A percentile compares a stretch with the other conserved stretches of the same genome.
phyloP scores from a whole-genome alignment of 2,888 invertebrate genomes.

The Mechanitis messenoides region DNA sequence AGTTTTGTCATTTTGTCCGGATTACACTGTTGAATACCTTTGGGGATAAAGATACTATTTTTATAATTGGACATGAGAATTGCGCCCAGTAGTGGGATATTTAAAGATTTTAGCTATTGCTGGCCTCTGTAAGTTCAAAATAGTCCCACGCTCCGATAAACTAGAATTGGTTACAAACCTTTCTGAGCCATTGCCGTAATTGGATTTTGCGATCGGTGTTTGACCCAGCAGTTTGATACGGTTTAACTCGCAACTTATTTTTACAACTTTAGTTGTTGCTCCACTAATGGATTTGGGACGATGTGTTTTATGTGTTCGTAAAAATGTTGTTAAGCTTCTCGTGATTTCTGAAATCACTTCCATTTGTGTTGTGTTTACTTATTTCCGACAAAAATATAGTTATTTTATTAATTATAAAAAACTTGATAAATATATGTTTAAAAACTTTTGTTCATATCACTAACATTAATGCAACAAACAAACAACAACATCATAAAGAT shows the following conservation, averaged over 20 bases:
- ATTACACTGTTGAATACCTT: no score
- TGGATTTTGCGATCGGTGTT: slow-evolving; percentile 20
- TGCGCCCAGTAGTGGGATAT: neutral
- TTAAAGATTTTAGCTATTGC: neutral
- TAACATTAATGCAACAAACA: no score
- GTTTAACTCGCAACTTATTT: slow-evolving; percentile 13
- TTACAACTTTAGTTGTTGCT: slow-evolving; percentile 9
- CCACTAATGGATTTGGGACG: slow-evolving; percentile 6
- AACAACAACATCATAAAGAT: no score
- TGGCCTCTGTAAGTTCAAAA: neutral
- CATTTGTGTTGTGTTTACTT: slow-evolving; percentile 1
- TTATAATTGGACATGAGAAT: no score
- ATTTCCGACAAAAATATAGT: neutral
- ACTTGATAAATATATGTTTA: no score
- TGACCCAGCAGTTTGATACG: slow-evolving; percentile 13
- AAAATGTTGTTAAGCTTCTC: neutral
- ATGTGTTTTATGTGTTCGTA: slow-evolving; percentile 1
- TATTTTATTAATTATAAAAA: neutral
- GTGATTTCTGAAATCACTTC: neutral
- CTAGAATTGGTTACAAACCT: slow-evolving; percentile 10
- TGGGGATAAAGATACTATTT: no score
- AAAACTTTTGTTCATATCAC: no score
- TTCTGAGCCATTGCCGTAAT: slow-evolving; percentile 21
- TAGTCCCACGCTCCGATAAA: neutral
- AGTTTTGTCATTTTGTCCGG: no score